These are phyloP conservation scores for Sebastes goodei DNA, from an alignment of 2,797 vertebrate species.

Conservation along the genomic window DNA sequence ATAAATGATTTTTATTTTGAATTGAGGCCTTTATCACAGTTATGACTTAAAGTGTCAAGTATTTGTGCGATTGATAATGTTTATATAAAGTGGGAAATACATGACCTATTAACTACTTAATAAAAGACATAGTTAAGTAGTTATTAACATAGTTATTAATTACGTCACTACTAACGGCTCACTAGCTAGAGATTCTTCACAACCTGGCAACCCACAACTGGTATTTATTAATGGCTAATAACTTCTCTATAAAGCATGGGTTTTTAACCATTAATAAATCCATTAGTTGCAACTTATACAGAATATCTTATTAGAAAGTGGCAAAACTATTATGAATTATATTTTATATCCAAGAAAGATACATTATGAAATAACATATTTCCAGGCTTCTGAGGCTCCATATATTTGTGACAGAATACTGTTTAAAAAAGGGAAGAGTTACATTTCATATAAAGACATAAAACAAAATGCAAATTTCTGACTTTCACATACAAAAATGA, in stretches of 20 bases:
- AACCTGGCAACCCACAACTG: too few relatives aligned
- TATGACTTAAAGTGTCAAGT: not conserved
- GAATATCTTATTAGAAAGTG: not conserved
- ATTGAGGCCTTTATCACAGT: slow-evolving; percentile 19
- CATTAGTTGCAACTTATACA: not conserved
- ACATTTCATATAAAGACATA: not conserved
- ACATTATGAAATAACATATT: not conserved
- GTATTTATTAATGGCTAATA: too few relatives aligned
- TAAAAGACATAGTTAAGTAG: not conserved
- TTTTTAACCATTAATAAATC: not conserved
- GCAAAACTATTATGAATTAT: not conserved
- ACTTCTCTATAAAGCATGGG: too few relatives aligned
- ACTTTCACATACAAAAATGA: too few relatives aligned
- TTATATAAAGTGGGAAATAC: not conserved
- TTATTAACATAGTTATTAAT: not conserved
- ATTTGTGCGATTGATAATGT: not conserved
- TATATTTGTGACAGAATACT: not conserved
- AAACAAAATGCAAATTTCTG: not conserved
- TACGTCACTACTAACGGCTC: not conserved
- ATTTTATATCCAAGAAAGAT: not conserved
- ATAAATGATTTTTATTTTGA: slow-evolving; percentile 84
- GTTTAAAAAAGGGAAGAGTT: not conserved
- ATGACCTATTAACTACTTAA: not conserved
- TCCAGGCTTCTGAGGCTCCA: not conserved
- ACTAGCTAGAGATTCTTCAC: not conserved